Conservation (phyloP, 2,888 invertebrate genomes). For the Aproaerema taeniolella region DNA sequence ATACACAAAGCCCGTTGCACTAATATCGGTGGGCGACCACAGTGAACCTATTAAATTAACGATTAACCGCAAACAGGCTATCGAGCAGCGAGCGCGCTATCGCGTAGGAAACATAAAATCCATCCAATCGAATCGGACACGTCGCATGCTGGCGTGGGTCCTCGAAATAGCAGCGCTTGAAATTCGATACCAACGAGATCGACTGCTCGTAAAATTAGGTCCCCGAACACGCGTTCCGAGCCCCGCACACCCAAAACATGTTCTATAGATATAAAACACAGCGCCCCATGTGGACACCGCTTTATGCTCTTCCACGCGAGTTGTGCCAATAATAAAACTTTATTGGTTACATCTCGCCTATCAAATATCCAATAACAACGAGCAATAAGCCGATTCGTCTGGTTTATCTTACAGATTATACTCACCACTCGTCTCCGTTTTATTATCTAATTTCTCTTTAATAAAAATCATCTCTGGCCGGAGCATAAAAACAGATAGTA, state of each 20-base stretch:
- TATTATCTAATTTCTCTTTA: slow-evolving; percentile 39
- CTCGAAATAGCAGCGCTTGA: slow-evolving; percentile 64
- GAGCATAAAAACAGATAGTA: slow-evolving; percentile 32
- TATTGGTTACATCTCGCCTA: slow-evolving; percentile 58
- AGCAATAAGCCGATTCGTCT: slow-evolving; percentile 48
- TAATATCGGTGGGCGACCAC: slow-evolving; percentile 9
- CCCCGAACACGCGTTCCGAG: slow-evolving; percentile 33
- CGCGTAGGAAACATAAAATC: slow-evolving; percentile 61
- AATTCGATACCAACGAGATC: slow-evolving; percentile 64
- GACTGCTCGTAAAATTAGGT: slow-evolving; percentile 67
- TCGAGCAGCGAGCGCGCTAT: slow-evolving; percentile 25
- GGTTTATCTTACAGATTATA: slow-evolving; percentile 43
- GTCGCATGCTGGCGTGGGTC: slow-evolving; percentile 56
- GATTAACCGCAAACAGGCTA: slow-evolving; percentile 49
- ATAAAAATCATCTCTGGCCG: slow-evolving; percentile 27
- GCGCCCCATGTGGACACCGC: slow-evolving; percentile 20
- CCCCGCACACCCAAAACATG: slow-evolving; percentile 19
- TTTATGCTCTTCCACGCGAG: slow-evolving; percentile 45
- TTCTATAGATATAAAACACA: neutral
- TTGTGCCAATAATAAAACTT: slow-evolving; percentile 61
- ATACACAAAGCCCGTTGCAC: slow-evolving; percentile 2
- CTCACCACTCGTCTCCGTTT: slow-evolving; percentile 38
- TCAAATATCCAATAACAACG: slow-evolving; percentile 58
- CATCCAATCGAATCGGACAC: slow-evolving; percentile 65
- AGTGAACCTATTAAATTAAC: slow-evolving; percentile 52